Base-by-base conservation (phyloP, 1,140 invertebrate species). In the Brachionus plicatilis region DNA sequence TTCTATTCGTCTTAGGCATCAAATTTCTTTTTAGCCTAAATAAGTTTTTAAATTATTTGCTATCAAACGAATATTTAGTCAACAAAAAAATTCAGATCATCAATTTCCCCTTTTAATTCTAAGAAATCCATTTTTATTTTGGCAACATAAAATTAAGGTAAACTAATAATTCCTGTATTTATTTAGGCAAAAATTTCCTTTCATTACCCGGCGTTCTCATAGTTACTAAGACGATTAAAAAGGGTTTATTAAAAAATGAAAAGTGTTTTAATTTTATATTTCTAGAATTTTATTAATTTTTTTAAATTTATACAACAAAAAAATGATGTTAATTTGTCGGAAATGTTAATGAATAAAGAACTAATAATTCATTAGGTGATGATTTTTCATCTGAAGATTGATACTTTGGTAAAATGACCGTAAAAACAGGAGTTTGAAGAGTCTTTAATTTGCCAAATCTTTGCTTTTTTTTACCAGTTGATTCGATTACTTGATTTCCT, bases 281-380 rank as follows among this genome's bases (percentile, higher is more conserved):
- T 33, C 29, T 9, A 6, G 14, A 33, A 68, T 33, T 75, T 75
- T 43, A 24, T 68, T 70, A 70, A 70, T 70, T 37, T 70, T 66
- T n/a, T 33, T 37, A 37, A 37, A 37, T 70, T 41, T 70, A 33
- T 70, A 41, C 27, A 37, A 76, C 17, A 76, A 50, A 50, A 50
- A 50, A 50, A 29, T 20, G 1, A 43, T 68, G 11, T 56, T 37
- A 82, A 47, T 60, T 65, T 60, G 79, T 12, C 11, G 79, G 79
- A 82, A 82, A 82, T 20, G 41, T 43, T 43, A 82, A 82, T 33
- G 79, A 82, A 82, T 65, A 82, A 14, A 45, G 79, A 65, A 82
- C 53, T 6, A 65, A 82, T 11, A 82, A 20, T 41, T 82, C 33
- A 60, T 65, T 82, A 41, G 37, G 29, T 72, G 68, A 17, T 60